phyloP scores from a whole-genome alignment of 2,888 invertebrate genomes.

The Stratiomys singularior region DNA sequence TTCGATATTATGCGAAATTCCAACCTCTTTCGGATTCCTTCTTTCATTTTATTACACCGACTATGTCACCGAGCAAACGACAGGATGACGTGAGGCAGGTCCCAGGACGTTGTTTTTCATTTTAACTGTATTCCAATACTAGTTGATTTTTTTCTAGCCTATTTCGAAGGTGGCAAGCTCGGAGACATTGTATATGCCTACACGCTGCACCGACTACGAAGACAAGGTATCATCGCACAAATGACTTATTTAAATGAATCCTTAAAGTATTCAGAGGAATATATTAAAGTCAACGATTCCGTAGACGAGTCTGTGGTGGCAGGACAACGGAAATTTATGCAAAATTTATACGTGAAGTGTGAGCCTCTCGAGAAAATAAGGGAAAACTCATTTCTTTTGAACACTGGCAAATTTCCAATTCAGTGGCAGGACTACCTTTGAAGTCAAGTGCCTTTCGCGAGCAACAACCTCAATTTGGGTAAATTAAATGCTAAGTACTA shows the following conservation, averaged over 20 bases:
- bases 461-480: constrained; percentile 34
- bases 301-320: background rate
- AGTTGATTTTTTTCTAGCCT: constrained; percentile 18
- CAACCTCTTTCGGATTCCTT: constrained; percentile 40
- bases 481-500: constrained; percentile 24
- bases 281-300: constrained; percentile 5
- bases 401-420: constrained; percentile 35
- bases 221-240: background rate
- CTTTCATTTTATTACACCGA: constrained; percentile 36
- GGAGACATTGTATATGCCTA: background rate
- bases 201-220: background rate
- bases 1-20: constrained; percentile 34
- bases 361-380: constrained; percentile 13
- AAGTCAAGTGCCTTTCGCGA: constrained; percentile 28
- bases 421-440: constrained; percentile 27
- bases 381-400: constrained; percentile 33
- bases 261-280: constrained; percentile 26
- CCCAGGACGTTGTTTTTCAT: constrained; percentile 17
- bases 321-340: constrained; percentile 25
- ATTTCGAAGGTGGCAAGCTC: background rate
- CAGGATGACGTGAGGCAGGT: background rate
- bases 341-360: constrained; percentile 21
- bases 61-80: background rate
- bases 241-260: constrained; percentile 30
- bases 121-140: constrained; percentile 9